phyloP scores from a whole-genome alignment of 2,888 invertebrate genomes.

The Oeneis ivallda region DNA sequence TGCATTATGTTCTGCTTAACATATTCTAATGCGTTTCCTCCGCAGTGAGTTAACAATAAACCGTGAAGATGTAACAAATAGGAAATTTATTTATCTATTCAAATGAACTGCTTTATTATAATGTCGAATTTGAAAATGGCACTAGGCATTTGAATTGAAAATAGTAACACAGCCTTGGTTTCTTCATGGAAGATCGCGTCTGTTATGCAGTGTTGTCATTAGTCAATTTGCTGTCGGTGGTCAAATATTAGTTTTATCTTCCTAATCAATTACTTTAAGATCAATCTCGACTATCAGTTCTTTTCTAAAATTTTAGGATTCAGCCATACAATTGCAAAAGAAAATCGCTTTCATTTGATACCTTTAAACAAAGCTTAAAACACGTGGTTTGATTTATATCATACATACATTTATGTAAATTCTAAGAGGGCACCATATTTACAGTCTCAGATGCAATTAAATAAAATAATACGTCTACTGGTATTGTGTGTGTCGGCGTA shows the following conservation, averaged over 20 bases:
- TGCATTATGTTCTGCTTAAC: conserved; percentile 25
- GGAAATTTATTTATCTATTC: conserved; percentile 9
- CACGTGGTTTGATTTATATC: too few relatives aligned
- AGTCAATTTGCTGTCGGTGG: background rate
- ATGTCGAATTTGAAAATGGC: conserved; percentile 2
- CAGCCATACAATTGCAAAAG: too few relatives aligned
- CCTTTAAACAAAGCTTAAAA: too few relatives aligned
- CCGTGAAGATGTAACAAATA: conserved; percentile 18
- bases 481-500: too few relatives aligned
- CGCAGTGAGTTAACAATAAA: conserved; percentile 6
- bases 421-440: too few relatives aligned
- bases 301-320: too few relatives aligned
- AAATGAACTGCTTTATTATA: conserved; percentile 5
- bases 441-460: too few relatives aligned
- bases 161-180: background rate
- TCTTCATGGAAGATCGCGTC: background rate
- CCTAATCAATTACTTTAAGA: too few relatives aligned
- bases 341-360: too few relatives aligned
- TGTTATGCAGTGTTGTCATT: background rate
- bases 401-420: too few relatives aligned
- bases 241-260: background rate
- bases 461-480: too few relatives aligned
- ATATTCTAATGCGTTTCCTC: conserved; percentile 19
- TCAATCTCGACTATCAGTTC: too few relatives aligned
- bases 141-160: background rate